Evolutionary conservation across 2,888 invertebrate genomes (phyloP).

Genomic region (Brachypalpus laphriformis): DNA sequence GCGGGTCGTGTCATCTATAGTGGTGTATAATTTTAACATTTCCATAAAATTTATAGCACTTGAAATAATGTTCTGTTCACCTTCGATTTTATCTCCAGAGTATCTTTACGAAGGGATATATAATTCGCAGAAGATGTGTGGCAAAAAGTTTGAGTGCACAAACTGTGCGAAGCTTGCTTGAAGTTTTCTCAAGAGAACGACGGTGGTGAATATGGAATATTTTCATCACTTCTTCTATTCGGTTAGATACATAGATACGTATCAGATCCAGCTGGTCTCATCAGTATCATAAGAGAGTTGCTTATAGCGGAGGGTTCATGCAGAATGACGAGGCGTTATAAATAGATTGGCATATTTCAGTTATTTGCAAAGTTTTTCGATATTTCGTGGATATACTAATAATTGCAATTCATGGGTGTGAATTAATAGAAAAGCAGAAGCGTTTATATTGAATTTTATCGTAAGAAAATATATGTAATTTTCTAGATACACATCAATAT

Average conservation of each 20-base stretch:
- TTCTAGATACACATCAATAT: background rate
- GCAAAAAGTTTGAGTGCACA: background rate
- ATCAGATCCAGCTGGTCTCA: conserved; percentile 51
- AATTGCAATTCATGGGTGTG: conserved; percentile 70
- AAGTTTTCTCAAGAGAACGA: conserved; percentile 41
- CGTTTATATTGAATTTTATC: conserved; percentile 51
- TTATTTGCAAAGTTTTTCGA: conserved; percentile 73
- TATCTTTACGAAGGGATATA: conserved; percentile 10
- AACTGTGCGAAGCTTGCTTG: conserved; percentile 20
- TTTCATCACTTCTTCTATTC: conserved; percentile 55
- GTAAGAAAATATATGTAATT: background rate
- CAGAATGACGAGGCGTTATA: conserved; percentile 68
- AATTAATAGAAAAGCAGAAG: conserved; percentile 37
- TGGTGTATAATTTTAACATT: conserved; percentile 73
- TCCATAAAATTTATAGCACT: conserved; percentile 71
- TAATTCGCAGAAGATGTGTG: background rate
- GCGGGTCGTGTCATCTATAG: conserved; percentile 24
- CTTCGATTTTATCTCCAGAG: conserved; percentile 49
- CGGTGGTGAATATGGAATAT: conserved; percentile 45
- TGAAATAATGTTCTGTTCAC: conserved; percentile 63
- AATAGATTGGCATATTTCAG: conserved; percentile 71
- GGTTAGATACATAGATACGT: background rate
- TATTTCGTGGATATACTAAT: conserved; percentile 57
- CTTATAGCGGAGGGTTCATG: conserved; percentile 50
- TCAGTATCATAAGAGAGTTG: conserved; percentile 13